These are phyloP conservation scores for Hemiprocne comata DNA, from an alignment of 2,113 vertebrate species.

Conservation along the genomic window DNA sequence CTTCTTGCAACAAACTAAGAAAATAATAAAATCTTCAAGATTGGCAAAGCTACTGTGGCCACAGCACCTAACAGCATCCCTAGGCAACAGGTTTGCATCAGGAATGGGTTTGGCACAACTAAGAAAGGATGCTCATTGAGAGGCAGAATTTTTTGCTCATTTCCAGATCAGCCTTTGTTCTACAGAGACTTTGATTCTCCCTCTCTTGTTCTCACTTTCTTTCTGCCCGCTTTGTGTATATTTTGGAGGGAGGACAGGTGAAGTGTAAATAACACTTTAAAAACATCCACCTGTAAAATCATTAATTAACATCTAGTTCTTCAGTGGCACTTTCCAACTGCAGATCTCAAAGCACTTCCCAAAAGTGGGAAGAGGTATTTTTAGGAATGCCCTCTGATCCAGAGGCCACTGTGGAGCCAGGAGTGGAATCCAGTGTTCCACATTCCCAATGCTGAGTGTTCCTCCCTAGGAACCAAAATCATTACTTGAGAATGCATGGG, in stretches of 20 bases:
- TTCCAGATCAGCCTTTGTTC: neutral
- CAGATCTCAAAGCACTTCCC: neutral
- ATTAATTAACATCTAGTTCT: neutral
- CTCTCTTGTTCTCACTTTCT: neutral
- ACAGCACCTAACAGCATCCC: neutral
- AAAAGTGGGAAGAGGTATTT: neutral
- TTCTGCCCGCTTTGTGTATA: neutral
- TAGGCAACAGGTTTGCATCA: neutral
- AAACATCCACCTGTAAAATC: neutral
- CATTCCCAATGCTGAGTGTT: neutral
- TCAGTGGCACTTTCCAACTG: neutral
- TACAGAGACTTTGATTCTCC: neutral
- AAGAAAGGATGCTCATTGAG: neutral
- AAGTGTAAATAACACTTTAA: neutral
- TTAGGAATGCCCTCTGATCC: neutral
- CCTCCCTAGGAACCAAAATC: neutral
- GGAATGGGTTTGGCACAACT: neutral
- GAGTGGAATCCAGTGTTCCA: neutral
- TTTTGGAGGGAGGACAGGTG: neutral
- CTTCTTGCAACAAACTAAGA: neutral
- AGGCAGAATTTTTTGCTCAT: neutral
- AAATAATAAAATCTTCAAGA: neutral
- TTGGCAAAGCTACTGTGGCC: neutral
- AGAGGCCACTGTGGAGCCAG: neutral
- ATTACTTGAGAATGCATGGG: neutral